These are phyloP conservation scores for Alloscopus bannaensis DNA, from an alignment of 2,888 invertebrate species.

Conservation along the genomic window DNA sequence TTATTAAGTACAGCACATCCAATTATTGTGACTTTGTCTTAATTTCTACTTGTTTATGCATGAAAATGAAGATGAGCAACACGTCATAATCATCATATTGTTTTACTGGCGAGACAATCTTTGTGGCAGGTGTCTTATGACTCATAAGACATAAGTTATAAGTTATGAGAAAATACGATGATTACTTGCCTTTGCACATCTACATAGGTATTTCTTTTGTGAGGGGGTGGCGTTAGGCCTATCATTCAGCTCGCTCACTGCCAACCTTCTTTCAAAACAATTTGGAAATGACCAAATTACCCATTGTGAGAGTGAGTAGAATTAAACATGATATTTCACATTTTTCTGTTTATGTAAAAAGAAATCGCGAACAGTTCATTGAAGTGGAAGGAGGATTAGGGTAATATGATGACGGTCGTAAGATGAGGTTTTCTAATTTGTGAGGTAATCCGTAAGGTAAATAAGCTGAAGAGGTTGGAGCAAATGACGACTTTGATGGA, in stretches of 20 bases:
- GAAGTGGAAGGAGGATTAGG: conserved; percentile 8
- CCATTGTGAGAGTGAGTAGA: too few species aligned
- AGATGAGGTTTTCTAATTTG: neutral
- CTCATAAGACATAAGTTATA: too few species aligned
- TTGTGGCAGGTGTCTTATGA: conserved; percentile 3
- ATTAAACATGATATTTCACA: too few species aligned
- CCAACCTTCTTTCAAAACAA: conserved; percentile 1
- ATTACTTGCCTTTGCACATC: neutral
- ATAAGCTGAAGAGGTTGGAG: too few species aligned
- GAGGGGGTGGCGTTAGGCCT: neutral
- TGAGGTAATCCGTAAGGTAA: too few species aligned
- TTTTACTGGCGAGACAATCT: neutral
- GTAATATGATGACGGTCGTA: conserved; percentile 25
- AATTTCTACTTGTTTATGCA: neutral
- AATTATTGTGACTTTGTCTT: neutral
- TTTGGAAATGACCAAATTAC: too few species aligned
- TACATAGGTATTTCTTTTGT: too few species aligned
- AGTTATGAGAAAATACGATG: neutral
- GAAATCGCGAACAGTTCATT: conserved; percentile 3
- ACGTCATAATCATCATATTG: neutral
- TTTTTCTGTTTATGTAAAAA: too few species aligned
- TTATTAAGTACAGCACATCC: too few species aligned
- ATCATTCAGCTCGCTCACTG: neutral
- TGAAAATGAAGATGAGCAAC: conserved; percentile 10
- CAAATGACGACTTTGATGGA: neutral